These are phyloP conservation scores for Eciton burchellii DNA, from an alignment of 1,140 invertebrate genomes.

Conservation along the genomic window DNA sequence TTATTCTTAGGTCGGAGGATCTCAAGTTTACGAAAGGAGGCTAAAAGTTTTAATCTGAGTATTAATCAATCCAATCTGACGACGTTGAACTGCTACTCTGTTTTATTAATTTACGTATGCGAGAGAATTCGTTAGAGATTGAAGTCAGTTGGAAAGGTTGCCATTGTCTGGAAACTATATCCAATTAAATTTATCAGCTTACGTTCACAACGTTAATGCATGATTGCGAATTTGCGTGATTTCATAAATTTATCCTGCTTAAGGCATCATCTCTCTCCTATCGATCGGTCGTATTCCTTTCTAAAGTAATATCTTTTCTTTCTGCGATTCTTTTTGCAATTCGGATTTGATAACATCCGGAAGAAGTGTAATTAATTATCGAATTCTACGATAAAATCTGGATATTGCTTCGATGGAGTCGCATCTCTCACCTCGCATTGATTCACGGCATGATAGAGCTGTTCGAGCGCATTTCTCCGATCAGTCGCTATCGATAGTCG, in stretches of 20 bases:
- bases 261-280: not conserved
- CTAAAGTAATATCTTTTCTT: not conserved
- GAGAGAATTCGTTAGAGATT: too few relatives aligned
- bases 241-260: too few relatives aligned
- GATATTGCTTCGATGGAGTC: not conserved
- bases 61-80: too few relatives aligned
- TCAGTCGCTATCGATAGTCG: not conserved
- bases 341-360: not conserved
- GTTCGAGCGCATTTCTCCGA: not conserved
- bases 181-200: too few relatives aligned
- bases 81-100: not conserved
- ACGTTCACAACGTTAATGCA: too few relatives aligned
- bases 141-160: too few relatives aligned
- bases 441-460: not conserved
- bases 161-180: too few relatives aligned
- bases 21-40: too few relatives aligned
- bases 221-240: too few relatives aligned
- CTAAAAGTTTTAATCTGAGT: too few relatives aligned
- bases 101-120: not conserved
- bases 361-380: not conserved
- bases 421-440: not conserved
- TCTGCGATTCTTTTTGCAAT: not conserved
- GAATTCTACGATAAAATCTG: not conserved
- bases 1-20: too few relatives aligned
- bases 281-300: not conserved